Evolutionary conservation across 2,113 vertebrate genomes (phyloP).

Genomic region (Peromyscus leucopus): DNA sequence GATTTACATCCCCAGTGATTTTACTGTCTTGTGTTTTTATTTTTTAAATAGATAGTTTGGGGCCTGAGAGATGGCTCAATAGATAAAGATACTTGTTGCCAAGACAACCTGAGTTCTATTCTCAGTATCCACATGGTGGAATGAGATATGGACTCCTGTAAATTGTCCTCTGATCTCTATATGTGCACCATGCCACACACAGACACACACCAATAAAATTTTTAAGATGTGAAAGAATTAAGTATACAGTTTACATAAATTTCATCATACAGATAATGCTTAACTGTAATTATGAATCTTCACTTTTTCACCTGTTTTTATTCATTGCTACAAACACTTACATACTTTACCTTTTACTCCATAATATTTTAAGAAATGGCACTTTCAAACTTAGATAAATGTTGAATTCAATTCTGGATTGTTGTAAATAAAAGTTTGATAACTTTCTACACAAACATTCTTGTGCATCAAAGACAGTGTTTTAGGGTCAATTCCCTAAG

Average conservation of each 20-base stretch:
- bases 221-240: not conserved
- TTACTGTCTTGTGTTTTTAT: not conserved
- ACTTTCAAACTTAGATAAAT: conserved; percentile 52
- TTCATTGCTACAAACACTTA: not conserved
- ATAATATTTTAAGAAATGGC: not conserved
- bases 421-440: conserved; percentile 54
- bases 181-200: not conserved
- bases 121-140: too few species aligned
- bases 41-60: not conserved
- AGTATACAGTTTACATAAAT: conserved; percentile 4
- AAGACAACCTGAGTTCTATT: not conserved
- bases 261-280: not conserved
- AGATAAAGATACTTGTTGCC: not conserved
- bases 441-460: conserved; percentile 58
- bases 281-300: not conserved
- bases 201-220: not conserved
- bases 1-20: not conserved
- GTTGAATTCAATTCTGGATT: conserved; percentile 45
- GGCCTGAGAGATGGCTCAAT: too few species aligned
- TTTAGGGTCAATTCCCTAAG: conserved; percentile 64
- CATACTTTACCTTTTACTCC: not conserved
- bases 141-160: not conserved
- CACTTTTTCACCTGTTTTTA: not conserved
- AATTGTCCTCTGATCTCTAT: not conserved
- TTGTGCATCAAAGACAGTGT: conserved; percentile 48